Evolutionary conservation across 2,888 invertebrate genomes (phyloP), one percentile per base, ranked within the genome.

Genomic region (Auanema sp.): DNA sequence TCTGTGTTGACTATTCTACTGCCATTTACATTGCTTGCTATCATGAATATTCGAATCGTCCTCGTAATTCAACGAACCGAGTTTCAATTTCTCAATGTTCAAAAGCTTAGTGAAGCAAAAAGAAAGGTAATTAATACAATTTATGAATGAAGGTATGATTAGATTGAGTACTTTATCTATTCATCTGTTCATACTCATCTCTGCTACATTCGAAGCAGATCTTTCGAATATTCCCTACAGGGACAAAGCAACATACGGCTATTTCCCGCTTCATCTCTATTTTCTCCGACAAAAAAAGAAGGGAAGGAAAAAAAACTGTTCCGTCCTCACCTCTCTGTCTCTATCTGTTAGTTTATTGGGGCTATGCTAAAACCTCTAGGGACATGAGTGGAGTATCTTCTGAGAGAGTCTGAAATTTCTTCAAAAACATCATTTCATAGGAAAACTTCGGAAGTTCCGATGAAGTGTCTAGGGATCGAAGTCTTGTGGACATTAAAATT

Each of bases 1-100:
- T 71, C 72, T n/a, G 63, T 79, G 21, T 64, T 80, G 64, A 80
- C 80, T 10, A 76, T 81, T 23, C 65, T 79, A 11, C 57, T 78
- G 11, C 80, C 80, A 18, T 80, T 80, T 67, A 76, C 75, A 59
- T 50, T 78, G 8, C 64, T 80, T 14, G 66, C 69, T 2, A 64
- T 73, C 52, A 71, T 81, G 59, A 80, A 80, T 59, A 58, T 73
- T 23, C 69, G 71, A 33, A 79, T 80, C 21, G 78, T 80, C 4
- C 43, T 72, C 14, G 69, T 64, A 16, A 59, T 73, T 43, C 67
- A 62, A 25, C 60, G 64, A 59, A 70, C 58, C 44, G 73, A 75
- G 40, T 75, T 72, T 63, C 70, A 71, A 24, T 68, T 69, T 50
- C 60, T 74, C 18, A 66, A 65, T 44, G 68, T 67, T 10, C 68